These are phyloP conservation scores for Aeoliscus strigatus DNA, from an alignment of 2,797 vertebrate genomes.

Conservation along the genomic window DNA sequence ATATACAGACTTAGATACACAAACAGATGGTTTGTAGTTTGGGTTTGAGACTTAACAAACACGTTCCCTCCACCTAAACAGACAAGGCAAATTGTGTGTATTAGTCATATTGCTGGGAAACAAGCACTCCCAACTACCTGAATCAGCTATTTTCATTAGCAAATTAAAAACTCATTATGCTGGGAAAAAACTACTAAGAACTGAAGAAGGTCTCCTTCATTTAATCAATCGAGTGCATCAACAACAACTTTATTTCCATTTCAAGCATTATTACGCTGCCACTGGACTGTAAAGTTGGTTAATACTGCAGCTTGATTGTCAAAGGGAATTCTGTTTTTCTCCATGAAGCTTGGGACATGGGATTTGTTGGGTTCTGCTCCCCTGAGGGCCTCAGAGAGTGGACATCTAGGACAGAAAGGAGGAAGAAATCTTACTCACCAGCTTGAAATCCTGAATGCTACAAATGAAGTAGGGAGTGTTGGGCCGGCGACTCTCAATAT, in stretches of 20 bases:
- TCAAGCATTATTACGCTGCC: slow-evolving; percentile 43
- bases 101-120: too few species aligned
- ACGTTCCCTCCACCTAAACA: too few species aligned
- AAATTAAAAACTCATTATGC: slow-evolving; percentile 54
- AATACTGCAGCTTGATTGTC: slow-evolving; percentile 28
- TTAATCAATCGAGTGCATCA: slow-evolving; percentile 58
- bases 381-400: slow-evolving; percentile 9
- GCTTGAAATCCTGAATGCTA: slow-evolving; percentile 99
- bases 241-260: slow-evolving; percentile 62
- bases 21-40: too few species aligned
- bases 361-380: too few species aligned
- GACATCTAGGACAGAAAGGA: slow-evolving; percentile 16
- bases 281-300: slow-evolving; percentile 33
- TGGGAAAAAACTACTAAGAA: slow-evolving; percentile 30
- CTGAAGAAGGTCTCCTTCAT: slow-evolving; percentile 41
- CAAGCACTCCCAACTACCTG: too few species aligned
- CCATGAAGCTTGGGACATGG: slow-evolving; percentile 6
- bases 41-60: too few species aligned
- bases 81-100: slow-evolving; percentile 14
- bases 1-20: too few species aligned
- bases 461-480: slow-evolving; percentile 99
- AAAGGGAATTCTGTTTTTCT: slow-evolving; percentile 12
- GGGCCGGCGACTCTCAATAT: slow-evolving; percentile 96
- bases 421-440: slow-evolving; percentile 84
- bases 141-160: slow-evolving; percentile 48